Evolutionary conservation across 2,797 vertebrate genomes (phyloP), one percentile per base, ranked within the genome.

Genomic region (Hylomyscus alleni): DNA sequence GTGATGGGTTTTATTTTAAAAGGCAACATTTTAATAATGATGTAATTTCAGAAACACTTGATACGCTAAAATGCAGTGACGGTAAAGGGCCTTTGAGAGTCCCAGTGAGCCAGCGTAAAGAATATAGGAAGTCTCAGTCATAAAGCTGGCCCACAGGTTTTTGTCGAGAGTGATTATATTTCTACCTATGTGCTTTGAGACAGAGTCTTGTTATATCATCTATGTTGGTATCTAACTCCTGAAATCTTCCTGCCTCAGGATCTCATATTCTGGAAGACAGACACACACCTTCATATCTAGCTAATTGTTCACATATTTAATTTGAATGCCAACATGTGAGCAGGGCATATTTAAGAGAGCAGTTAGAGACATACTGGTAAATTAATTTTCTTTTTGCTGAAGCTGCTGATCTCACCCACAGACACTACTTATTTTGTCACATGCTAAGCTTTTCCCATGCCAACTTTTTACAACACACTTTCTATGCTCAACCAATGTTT

Each of bases 341-440:
- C 7, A 47, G 34, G 31, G 37, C 0, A 20, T 65, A 11, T 58
- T 95, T 94, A 73, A 6, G 94, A 90, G 58, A 44, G 37, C 15
- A 62, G 19, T 44, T 72, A 50, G 65, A 84, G 20, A 60, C 40
- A 24, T 52, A 58, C 62, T 93, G 90, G 40, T 20, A 47, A 50
- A 29, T 37, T 34, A 40, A 12, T 54, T 56, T 72, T 82, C 11
- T 24, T 91, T 17, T 54, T 92, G 10, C 4, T 22, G 62, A 92
- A 84, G 97, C n/a, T 94, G 75, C 84, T 95, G 85, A 65, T 29
- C 44, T 95, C 54, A 94, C 62, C 60, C 58, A 80, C 6, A 69
- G 0, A 54, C 78, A 93, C 47, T 8, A 85, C 54, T 31, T 47
- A 65, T 19, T 52, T 52, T 52, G 83, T 6, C 6, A 52, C 24